Evolutionary conservation across 2,888 invertebrate genomes (phyloP).

Genomic region (Orthonevra nobilis): DNA sequence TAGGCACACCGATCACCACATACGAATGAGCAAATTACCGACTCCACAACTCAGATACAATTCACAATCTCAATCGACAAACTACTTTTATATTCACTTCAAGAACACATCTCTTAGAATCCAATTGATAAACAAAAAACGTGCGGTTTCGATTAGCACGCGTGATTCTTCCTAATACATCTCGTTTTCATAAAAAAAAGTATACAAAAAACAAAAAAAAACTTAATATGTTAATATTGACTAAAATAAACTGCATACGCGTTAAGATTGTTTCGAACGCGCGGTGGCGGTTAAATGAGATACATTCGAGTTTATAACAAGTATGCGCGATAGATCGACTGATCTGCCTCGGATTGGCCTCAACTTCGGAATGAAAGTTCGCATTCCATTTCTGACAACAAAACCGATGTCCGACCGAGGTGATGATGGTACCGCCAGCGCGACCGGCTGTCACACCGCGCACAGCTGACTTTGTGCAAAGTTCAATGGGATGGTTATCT

Average conservation of each 20-base stretch:
- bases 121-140: constrained; percentile 48
- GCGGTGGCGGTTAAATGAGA: too few species aligned
- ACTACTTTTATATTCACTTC: constrained; percentile 41
- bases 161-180: too few species aligned
- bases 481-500: constrained; percentile 55
- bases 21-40: background rate
- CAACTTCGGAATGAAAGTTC: constrained; percentile 42
- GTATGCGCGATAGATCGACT: constrained; percentile 20
- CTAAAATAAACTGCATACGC: background rate
- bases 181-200: too few species aligned
- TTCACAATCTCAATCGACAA: constrained; percentile 9
- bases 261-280: too few species aligned
- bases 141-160: constrained; percentile 52
- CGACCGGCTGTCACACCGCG: too few species aligned
- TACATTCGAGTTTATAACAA: too few species aligned
- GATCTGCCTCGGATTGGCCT: constrained; percentile 52
- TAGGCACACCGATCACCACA: background rate
- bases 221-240: background rate
- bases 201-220: background rate
- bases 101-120: constrained; percentile 52
- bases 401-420: constrained; percentile 7
- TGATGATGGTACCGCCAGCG: too few species aligned
- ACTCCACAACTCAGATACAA: constrained; percentile 17
- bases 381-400: background rate
- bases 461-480: constrained; percentile 24